Percentiles rank a stretch among this genome's conserved stretches.
phyloP scores from a whole-genome alignment of 2,888 invertebrate genomes.

The Anodontia alba region DNA sequence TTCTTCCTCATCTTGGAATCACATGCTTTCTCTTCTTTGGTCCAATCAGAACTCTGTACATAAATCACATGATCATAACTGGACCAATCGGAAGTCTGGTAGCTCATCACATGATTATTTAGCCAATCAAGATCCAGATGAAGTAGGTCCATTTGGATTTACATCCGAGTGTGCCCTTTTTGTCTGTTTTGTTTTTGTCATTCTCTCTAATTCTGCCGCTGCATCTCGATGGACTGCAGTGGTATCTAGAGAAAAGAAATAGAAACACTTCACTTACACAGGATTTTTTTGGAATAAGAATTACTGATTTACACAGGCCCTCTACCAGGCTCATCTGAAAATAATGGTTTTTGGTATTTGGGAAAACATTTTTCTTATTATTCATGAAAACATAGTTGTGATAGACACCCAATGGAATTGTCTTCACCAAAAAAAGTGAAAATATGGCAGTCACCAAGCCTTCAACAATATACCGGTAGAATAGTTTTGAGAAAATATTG shows the following conservation, averaged over 20 bases:
- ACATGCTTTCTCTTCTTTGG: slow-evolving; percentile 12
- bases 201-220: slow-evolving; percentile 95
- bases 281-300: not conserved
- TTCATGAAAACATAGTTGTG: no score
- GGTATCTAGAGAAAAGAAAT: slow-evolving; percentile 86
- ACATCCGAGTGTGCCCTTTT: slow-evolving; percentile 65
- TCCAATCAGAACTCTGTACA: slow-evolving; percentile 47
- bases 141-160: slow-evolving; percentile 72
- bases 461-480: no score
- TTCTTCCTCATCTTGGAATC: slow-evolving; percentile 28
- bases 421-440: no score
- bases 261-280: slow-evolving; percentile 17
- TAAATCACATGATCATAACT: slow-evolving; percentile 55
- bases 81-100: slow-evolving; percentile 59
- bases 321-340: no score
- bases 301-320: not conserved
- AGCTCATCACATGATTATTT: slow-evolving; percentile 39
- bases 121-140: slow-evolving; percentile 66
- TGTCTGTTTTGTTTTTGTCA: slow-evolving; percentile 86
- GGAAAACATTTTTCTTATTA: no score
- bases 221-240: slow-evolving; percentile 94
- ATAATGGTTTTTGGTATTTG: no score
- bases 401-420: no score
- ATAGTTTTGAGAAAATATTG: no score
- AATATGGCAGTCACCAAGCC: no score